Evolutionary conservation across 2,888 invertebrate genomes (phyloP).

Genomic region (Tuta absoluta): DNA sequence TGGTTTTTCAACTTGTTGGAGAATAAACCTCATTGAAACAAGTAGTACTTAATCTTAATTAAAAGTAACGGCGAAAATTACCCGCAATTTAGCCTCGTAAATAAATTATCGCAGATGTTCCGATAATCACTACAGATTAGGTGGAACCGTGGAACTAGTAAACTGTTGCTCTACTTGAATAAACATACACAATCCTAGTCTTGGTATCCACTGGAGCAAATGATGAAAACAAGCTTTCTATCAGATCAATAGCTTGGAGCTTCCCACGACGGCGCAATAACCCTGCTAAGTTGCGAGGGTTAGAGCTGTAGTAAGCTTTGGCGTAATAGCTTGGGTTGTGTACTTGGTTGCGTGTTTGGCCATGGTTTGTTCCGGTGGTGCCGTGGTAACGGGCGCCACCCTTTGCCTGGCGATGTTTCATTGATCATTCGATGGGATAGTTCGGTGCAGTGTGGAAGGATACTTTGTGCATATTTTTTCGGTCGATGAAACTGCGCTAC

Average conservation of each 20-base stretch:
- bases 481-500: slow-evolving; percentile 71
- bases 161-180: slow-evolving; percentile 31
- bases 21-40: background rate
- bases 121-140: slow-evolving; percentile 14
- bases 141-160: slow-evolving; percentile 22
- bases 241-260: slow-evolving; percentile 64
- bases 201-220: slow-evolving; percentile 48
- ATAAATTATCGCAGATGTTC: slow-evolving; percentile 7
- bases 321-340: slow-evolving; percentile 44
- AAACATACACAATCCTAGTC: slow-evolving; percentile 43
- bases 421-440: slow-evolving; percentile 43
- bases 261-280: slow-evolving; percentile 70
- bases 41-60: background rate
- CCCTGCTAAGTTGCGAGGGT: slow-evolving; percentile 53
- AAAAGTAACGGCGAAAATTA: slow-evolving; percentile 8
- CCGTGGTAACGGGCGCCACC: slow-evolving; percentile 57
- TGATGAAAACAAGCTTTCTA: slow-evolving; percentile 55
- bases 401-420: slow-evolving; percentile 49
- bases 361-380: slow-evolving; percentile 57
- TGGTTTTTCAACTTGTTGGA: no score
- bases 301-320: slow-evolving; percentile 36
- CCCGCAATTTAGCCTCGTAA: background rate
- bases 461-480: slow-evolving; percentile 39
- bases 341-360: slow-evolving; percentile 50
- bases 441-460: slow-evolving; percentile 46